These are phyloP conservation scores for Reticulitermes lucifugus DNA, from an alignment of 2,888 invertebrate genomes.

Conservation along the genomic window DNA sequence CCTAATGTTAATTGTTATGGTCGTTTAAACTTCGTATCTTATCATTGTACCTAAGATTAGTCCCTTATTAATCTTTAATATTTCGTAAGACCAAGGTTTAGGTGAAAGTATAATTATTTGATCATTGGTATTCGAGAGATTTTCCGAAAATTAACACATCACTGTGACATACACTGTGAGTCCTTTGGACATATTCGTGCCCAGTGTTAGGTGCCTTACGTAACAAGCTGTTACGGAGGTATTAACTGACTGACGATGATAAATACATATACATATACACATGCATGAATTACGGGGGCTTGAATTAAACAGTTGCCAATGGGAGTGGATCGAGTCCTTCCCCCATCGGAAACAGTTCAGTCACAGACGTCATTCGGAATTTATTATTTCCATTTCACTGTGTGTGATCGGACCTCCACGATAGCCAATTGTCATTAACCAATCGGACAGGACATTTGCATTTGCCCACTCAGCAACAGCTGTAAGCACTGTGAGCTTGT, in stretches of 20 bases:
- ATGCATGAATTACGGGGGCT: conserved; percentile 28
- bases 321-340: not conserved
- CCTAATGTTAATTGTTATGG: too few species aligned
- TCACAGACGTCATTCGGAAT: conserved; percentile 48
- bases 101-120: too few species aligned
- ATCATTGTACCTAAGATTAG: too few species aligned
- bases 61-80: too few species aligned
- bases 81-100: too few species aligned
- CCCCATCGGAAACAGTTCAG: conserved; percentile 39
- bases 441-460: conserved; percentile 52
- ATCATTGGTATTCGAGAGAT: too few species aligned
- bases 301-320: conserved; percentile 35
- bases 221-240: conserved; percentile 11
- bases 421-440: conserved; percentile 48
- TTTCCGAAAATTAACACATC: too few species aligned
- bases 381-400: conserved; percentile 49
- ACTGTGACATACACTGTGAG: too few species aligned
- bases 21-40: too few species aligned
- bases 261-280: conserved; percentile 22
- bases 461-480: conserved; percentile 53
- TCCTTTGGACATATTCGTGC: too few species aligned
- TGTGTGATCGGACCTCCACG: conserved; percentile 36
- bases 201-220: conserved; percentile 3
- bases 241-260: conserved; percentile 29
- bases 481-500: conserved; percentile 48